Evolutionary conservation across 2,888 invertebrate genomes (phyloP).

Genomic region (Drosophila atroscutellata): DNA sequence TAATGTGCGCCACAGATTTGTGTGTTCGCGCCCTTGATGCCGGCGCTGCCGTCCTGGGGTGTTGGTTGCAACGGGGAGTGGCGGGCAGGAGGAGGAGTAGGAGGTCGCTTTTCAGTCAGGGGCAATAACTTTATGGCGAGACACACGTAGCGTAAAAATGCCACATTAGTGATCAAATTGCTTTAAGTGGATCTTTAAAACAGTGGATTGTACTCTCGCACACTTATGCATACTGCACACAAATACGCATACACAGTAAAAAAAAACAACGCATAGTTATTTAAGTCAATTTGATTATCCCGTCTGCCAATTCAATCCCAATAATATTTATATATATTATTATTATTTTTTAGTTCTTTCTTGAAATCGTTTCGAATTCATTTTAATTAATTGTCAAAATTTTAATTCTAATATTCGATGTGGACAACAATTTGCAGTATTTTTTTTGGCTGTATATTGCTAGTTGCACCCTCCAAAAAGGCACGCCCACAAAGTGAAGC

Average conservation of each 20-base stretch:
- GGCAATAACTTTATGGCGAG: conserved; percentile 21
- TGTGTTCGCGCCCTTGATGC: conserved; percentile 64
- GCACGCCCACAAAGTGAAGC: not conserved
- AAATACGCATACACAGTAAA: not conserved
- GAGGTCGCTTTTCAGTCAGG: conserved; percentile 9
- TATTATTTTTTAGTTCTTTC: too few relatives aligned
- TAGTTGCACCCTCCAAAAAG: not conserved
- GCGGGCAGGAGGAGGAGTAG: too few relatives aligned
- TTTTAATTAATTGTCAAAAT: too few relatives aligned
- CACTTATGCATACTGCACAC: not conserved
- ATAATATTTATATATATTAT: not conserved
- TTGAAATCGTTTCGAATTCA: not conserved
- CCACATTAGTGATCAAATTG: conserved; percentile 52
- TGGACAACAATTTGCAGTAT: too few relatives aligned
- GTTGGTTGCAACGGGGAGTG: not conserved
- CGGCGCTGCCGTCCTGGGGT: conserved; percentile 20
- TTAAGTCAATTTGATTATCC: not conserved
- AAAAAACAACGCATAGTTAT: not conserved
- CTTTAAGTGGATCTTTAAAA: conserved; percentile 39
- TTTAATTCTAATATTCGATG: too few relatives aligned
- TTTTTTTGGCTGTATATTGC: too few relatives aligned
- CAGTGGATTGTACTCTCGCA: conserved; percentile 7
- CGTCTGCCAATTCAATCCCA: not conserved
- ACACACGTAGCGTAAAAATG: conserved; percentile 33
- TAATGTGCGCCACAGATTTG: conserved; percentile 74